Conservation (phyloP, 2,888 invertebrate species). For the Endotricha flammealis region DNA sequence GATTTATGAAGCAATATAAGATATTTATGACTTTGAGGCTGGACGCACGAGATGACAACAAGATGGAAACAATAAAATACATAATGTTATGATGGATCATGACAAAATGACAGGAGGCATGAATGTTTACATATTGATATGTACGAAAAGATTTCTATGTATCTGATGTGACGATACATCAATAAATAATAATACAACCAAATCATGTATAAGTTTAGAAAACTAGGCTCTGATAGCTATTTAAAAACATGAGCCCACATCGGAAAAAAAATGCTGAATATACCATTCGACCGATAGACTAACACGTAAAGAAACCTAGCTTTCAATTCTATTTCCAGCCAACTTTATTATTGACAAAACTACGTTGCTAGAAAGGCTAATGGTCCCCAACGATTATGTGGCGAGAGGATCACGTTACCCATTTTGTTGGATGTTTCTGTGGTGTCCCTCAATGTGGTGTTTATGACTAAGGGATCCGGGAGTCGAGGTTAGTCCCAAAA, state of each 20-base stretch:
- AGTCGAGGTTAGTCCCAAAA: background rate
- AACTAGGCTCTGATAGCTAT: no score
- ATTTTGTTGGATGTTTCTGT: background rate
- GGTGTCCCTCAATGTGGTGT: background rate
- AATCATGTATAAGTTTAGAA: no score
- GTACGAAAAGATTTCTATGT: no score
- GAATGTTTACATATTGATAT: no score
- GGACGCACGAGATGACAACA: background rate
- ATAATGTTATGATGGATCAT: no score
- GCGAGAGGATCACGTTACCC: background rate
- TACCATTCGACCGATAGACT: no score
- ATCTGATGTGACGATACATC: no score
- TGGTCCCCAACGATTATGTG: background rate
- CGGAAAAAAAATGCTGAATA: no score
- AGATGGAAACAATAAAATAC: no score
- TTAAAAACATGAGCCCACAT: no score
- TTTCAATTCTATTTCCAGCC: conserved; percentile 1
- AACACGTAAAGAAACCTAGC: background rate
- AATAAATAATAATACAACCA: no score
- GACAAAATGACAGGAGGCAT: no score
- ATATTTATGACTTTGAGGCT: background rate
- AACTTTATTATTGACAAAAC: conserved; percentile 6
- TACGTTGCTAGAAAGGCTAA: conserved; percentile 4
- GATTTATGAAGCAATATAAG: conserved; percentile 3
- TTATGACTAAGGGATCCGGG: background rate